Base-by-base conservation (phyloP, 92 coral and sea anemone genomes). In the Palythoa caribaeorum region DNA sequence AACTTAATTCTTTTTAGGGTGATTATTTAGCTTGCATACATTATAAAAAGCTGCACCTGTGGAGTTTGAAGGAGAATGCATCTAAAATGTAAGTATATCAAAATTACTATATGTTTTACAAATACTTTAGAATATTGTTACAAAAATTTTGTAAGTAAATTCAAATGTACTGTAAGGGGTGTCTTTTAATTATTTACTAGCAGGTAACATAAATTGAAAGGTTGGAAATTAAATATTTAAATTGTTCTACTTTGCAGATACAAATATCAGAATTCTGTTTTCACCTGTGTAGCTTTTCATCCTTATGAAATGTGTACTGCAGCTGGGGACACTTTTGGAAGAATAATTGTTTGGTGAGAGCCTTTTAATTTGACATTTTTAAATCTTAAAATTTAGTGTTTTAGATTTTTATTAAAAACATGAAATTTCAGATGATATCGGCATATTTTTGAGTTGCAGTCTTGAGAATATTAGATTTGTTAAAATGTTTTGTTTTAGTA, bases 251-350 rank as follows among this genome's bases (percentile, higher is more conserved):
- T 39, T 8, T 16, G 35, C 55, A 73, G 78, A 80, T 93, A 95
- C 69, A 72, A 79, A 1, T 95, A 90, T 73, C 90, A 88, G 65
- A 80, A 52, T 17, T 87, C 96, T 2, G 28, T 54, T n/a, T 94
- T 95, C 63, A 92, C 97, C 10, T 91, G 94, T 85, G 87, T 96
- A 40, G 91, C 98, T 39, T 95, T 92, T 86, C 99, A 97, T 87
- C 98, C 98, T 63, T 70, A 38, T 73, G 95, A 93, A 76, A 38
- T 81, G 54, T 94, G 98, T 80, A 90, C 94, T 38, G 99, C 98
- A 40, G 88, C 95, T 35, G 99, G 99, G 16, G 97, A 94, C 28
- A 71, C 77, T 13, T 21, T 9, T 39, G 99, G 99, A 11, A 88
- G 81, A 66, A 95, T 97, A 36, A 73, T 95, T 63, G 55, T 97